Conservation (phyloP, 35 echinoderm and acorn worm species). For the Heliocidaris erythrogramma region DNA sequence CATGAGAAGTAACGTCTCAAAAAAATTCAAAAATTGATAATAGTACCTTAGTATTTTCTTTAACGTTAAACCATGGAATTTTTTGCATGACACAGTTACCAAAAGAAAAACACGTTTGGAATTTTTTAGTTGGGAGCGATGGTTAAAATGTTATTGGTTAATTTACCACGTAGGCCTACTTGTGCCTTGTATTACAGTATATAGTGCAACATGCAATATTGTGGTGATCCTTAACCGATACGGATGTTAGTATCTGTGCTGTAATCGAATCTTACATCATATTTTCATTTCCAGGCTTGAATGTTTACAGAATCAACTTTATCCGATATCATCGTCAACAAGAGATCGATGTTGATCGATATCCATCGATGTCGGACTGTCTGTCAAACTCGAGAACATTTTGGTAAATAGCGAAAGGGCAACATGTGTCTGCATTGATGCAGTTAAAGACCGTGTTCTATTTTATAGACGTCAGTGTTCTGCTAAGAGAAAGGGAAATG, state of each 20-base stretch:
- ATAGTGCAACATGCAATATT: no score
- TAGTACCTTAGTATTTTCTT: no score
- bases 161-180: no score
- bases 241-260: neutral
- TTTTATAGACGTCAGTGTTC: neutral
- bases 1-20: no score
- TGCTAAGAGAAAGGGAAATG: neutral
- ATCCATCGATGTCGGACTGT: neutral
- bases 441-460: neutral
- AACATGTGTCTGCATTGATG: neutral
- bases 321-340: constrained; percentile 29
- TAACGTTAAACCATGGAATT: no score
- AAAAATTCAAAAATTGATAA: no score
- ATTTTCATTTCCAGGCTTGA: neutral
- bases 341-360: constrained; percentile 29
- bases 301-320: neutral
- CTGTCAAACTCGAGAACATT: neutral
- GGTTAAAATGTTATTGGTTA: no score
- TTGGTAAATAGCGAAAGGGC: neutral
- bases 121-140: no score
- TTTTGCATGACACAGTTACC: no score
- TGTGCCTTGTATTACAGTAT: no score
- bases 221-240: neutral
- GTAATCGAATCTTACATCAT: neutral
- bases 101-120: no score